phyloP scores from a whole-genome alignment of 2,797 vertebrate genomes.

The Darevskia mixta region DNA sequence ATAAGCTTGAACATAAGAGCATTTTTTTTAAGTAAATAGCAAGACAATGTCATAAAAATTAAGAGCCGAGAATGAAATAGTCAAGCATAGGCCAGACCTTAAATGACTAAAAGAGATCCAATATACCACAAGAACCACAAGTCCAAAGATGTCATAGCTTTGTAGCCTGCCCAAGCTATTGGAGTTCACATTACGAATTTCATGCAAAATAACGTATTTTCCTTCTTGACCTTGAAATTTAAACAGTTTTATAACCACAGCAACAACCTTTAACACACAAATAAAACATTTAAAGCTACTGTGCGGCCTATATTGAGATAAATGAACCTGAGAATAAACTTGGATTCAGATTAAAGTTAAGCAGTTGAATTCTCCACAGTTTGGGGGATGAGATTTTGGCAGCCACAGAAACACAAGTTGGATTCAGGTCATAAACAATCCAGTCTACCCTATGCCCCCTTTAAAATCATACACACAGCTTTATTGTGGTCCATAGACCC shows the following conservation, averaged over 20 bases:
- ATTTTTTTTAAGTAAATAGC: constrained; percentile 29
- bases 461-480: not conserved
- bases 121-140: constrained; percentile 63
- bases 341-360: constrained; percentile 63
- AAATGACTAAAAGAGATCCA: constrained; percentile 57
- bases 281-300: constrained; percentile 50
- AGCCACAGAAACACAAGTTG: constrained; percentile 49
- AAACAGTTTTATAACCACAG: constrained; percentile 57
- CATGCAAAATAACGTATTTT: constrained; percentile 51
- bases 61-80: constrained; percentile 51
- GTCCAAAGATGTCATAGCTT: constrained; percentile 58
- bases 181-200: constrained; percentile 45
- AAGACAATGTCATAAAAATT: constrained; percentile 52
- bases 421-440: constrained; percentile 61
- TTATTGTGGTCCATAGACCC: too few relatives aligned
- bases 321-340: constrained; percentile 44
- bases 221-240: constrained; percentile 56
- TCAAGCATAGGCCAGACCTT: constrained; percentile 59
- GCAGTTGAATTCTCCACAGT: constrained; percentile 53
- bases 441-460: constrained; percentile 57
- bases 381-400: constrained; percentile 63
- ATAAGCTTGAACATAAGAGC: not conserved
- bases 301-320: constrained; percentile 52
- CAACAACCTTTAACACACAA: constrained; percentile 66
- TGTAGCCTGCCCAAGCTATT: constrained; percentile 51